These are phyloP conservation scores for Glaucidium brasilianum DNA, from an alignment of 2,113 vertebrate species.

Conservation along the genomic window DNA sequence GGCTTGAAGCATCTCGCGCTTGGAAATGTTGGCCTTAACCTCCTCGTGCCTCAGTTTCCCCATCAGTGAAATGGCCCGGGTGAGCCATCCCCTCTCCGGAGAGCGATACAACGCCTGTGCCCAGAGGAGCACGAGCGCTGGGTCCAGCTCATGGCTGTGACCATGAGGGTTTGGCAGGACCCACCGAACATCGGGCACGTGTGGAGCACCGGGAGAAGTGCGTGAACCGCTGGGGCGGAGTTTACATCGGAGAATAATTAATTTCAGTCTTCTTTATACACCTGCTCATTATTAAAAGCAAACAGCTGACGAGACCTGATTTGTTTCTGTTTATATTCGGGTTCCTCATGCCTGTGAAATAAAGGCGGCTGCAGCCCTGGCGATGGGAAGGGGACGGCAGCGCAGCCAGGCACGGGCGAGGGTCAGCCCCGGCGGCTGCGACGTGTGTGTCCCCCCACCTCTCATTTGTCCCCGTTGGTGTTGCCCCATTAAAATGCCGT, in stretches of 20 bases:
- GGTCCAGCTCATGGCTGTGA: rapidly evolving
- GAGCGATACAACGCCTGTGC: not conserved
- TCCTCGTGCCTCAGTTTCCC: constrained; percentile 53
- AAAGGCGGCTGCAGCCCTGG: not conserved
- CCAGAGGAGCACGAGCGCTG: not conserved
- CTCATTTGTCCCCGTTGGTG: constrained; percentile 38
- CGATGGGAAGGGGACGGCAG: not conserved
- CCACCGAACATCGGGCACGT: rapidly evolving
- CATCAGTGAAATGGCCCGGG: not conserved
- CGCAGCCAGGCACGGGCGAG: not conserved
- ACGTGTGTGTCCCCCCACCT: not conserved
- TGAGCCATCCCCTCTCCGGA: not conserved
- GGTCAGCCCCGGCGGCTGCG: not conserved
- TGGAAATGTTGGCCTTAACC: constrained; percentile 37
- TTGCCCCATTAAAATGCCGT: constrained; percentile 62
- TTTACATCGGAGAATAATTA: rapidly evolving
- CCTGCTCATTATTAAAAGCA: not conserved
- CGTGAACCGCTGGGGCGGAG: rapidly evolving
- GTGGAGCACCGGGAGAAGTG: rapidly evolving
- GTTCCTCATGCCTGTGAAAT: not conserved
- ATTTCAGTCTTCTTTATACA: not conserved
- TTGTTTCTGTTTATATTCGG: not conserved
- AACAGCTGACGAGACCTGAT: not conserved
- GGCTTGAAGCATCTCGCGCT: not conserved
- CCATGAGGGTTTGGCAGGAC: not conserved